Conservation (phyloP, 2,888 invertebrate genomes). For the Platycheirus albimanus region DNA sequence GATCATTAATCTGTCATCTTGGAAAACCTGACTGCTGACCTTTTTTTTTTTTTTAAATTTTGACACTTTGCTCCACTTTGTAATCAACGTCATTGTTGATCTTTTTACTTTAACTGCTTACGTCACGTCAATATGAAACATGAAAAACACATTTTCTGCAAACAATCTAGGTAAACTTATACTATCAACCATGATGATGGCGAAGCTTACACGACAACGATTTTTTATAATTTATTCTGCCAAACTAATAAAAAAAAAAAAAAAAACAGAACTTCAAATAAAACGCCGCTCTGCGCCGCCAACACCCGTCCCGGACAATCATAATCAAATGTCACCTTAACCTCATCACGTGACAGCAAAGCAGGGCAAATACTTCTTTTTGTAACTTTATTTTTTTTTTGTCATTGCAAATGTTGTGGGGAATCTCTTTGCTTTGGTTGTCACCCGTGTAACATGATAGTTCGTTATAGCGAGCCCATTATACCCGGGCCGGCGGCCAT, state of each 20-base stretch:
- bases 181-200: conserved; percentile 1
- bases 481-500: conserved; percentile 8
- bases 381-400: conserved; percentile 18
- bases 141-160: not conserved
- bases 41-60: no score
- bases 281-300: no score
- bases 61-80: no score
- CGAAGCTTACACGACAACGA: conserved; percentile 17
- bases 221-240: conserved; percentile 60
- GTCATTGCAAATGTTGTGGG: conserved; percentile 8
- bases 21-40: no score
- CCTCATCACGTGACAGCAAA: conserved; percentile 66
- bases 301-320: conserved; percentile 53
- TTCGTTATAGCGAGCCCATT: conserved; percentile 35
- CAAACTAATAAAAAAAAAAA: conserved; percentile 60
- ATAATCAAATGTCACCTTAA: conserved; percentile 71
- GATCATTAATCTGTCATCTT: no score
- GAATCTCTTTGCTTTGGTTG: conserved; percentile 14
- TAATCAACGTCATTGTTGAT: no score
- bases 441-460: conserved; percentile 42
- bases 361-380: conserved; percentile 22
- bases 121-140: conserved; percentile 39
- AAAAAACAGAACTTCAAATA: conserved; percentile 57
- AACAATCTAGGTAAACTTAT: not conserved
- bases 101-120: conserved; percentile 29